Base-by-base conservation (phyloP, 1,140 invertebrate species). In the Drosophila ohnishii region DNA sequence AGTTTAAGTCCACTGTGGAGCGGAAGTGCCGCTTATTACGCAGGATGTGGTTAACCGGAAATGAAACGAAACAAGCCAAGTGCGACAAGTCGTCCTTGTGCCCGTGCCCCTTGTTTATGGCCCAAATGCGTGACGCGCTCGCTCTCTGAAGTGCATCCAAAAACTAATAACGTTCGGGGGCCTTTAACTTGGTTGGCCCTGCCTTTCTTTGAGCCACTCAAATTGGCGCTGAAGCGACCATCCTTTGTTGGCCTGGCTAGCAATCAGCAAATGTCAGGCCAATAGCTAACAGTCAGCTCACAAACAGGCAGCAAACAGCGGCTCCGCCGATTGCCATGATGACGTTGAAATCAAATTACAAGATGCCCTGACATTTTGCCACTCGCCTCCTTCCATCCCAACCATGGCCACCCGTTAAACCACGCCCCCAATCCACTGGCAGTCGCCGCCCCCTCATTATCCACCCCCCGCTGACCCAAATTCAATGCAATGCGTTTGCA, bases 11-110 rank as follows among this genome's bases (percentile, higher is more conserved):
- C 64, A 71, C 59, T 79, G 78, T 28, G 61, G 53, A 67, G 79
- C 80, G 83, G 83, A 87, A 88, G 80, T 80, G 84, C 57, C 84
- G 83, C 83, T 87, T 87, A 87, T 87, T 87, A 87, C 84, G 83
- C 83, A 87, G 83, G 83, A 87, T 87, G 83, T 79, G 79, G 83
- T 88, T 87, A 87, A 83, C 84, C 83, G 83, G 83, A 87, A 87
- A 87, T 87, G 83, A 87, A 87, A 83, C 79, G 72, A 88, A 83
- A 51, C 73, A 88, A 87, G 45, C 83, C 83, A 87, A 83, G 71
- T 87, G 79, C 84, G 75, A 87, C 82, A 81, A 69, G 55, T 25
- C 53, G 72, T 76, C 30, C 10, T 22, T 39, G 51, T 58, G 39
- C 32, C 28, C 11, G 13, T 53, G 42, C 28, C 45, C 48, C 47